phyloP scores from a whole-genome alignment of 2,888 invertebrate genomes.

The Stenurella melanura region DNA sequence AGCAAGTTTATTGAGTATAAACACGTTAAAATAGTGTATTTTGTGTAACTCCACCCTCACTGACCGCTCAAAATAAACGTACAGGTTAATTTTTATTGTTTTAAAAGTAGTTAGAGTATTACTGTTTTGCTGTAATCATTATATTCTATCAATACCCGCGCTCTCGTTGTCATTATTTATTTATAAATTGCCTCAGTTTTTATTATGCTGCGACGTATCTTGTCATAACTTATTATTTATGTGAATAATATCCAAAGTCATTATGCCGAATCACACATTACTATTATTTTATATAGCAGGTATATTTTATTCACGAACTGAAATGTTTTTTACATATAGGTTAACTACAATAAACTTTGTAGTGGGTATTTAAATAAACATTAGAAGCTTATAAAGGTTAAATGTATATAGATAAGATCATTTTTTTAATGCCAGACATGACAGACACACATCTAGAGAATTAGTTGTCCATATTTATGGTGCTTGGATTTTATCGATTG shows the following conservation, averaged over 20 bases:
- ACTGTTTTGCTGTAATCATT: conserved; percentile 50
- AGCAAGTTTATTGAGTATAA: conserved; percentile 51
- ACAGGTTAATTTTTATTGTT: conserved; percentile 43
- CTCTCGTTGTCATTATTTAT: conserved; percentile 62
- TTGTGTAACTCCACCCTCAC: conserved; percentile 63
- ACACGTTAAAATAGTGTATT: conserved; percentile 54
- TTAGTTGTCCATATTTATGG: too few relatives aligned
- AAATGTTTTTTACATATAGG: conserved; percentile 12
- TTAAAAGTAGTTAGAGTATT: conserved; percentile 44
- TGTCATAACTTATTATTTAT: conserved; percentile 61
- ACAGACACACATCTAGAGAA: background rate
- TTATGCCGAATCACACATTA: conserved; percentile 56
- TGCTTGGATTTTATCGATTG: too few relatives aligned
- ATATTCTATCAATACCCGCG: conserved; percentile 57
- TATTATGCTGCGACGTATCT: conserved; percentile 56
- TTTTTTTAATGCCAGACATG: background rate
- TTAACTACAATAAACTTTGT: background rate
- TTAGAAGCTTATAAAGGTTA: background rate
- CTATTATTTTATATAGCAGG: conserved; percentile 48
- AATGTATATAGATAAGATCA: background rate
- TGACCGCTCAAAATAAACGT: conserved; percentile 43
- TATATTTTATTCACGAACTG: conserved; percentile 45
- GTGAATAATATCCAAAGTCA: conserved; percentile 57
- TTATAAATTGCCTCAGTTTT: conserved; percentile 60
- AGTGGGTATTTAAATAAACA: conserved; percentile 17